Evolutionary conservation across 2,797 vertebrate species (phyloP).

Genomic region (Sciurus carolinensis): DNA sequence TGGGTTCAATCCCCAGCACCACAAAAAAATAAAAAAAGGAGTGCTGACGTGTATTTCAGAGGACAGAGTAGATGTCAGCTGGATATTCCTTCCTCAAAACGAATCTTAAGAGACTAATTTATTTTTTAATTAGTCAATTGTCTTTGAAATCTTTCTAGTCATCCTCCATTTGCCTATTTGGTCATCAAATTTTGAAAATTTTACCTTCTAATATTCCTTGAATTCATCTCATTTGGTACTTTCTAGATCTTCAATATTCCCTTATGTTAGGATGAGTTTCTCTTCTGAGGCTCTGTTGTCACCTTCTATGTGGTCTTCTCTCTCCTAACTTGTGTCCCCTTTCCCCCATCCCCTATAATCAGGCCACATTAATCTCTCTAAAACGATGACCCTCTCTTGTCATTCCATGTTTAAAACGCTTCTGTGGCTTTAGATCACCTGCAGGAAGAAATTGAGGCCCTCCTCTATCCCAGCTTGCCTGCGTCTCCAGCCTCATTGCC

Average conservation of each 20-base stretch:
- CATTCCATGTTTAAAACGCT: not conserved
- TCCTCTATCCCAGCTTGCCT: not conserved
- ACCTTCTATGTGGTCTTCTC: not conserved
- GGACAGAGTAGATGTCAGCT: not conserved
- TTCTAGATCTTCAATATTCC: not conserved
- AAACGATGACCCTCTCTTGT: not conserved
- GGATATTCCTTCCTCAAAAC: not conserved
- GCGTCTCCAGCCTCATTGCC: not conserved
- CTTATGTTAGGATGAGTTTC: not conserved
- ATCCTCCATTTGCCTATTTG: not conserved
- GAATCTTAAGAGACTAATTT: constrained; percentile 25
- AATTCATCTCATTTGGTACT: constrained; percentile 8
- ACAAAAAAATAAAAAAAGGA: no score
- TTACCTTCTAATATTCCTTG: not conserved
- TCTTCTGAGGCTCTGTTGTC: not conserved
- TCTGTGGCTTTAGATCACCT: not conserved
- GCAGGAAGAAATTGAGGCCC: not conserved
- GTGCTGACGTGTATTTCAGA: not conserved
- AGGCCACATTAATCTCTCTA: not conserved
- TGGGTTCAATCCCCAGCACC: no score
- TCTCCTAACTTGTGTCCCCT: not conserved
- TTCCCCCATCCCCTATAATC: not conserved
- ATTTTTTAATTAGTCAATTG: not conserved
- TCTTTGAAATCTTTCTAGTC: not conserved
- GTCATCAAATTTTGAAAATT: not conserved